phyloP scores from a whole-genome alignment of 2,888 invertebrate species.

The Oscheius myriophilus region DNA sequence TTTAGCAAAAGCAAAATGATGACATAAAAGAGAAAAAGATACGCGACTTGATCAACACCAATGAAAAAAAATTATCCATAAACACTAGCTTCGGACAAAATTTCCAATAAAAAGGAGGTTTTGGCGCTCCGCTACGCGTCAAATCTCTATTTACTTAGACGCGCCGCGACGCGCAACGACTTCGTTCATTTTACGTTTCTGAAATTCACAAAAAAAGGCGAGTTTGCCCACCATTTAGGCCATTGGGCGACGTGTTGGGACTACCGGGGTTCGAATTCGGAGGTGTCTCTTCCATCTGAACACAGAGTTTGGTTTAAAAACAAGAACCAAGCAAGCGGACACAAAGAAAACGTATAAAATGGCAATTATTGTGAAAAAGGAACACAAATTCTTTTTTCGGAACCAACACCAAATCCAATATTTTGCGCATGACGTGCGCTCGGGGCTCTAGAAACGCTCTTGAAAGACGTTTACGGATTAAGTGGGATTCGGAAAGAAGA shows the following conservation, averaged over 20 bases:
- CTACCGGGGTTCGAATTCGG: neutral
- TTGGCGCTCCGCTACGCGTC: no score
- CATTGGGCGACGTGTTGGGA: no score
- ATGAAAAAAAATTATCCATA: no score
- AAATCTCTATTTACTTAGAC: no score
- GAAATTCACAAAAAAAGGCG: no score
- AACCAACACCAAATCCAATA: slow-evolving; percentile 1
- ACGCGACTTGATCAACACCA: no score
- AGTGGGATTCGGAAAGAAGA: slow-evolving; percentile 24
- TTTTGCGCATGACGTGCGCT: slow-evolving; percentile 22
- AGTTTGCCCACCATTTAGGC: neutral
- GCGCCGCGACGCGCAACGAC: no score
- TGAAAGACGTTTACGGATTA: slow-evolving; percentile 31
- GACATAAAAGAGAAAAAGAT: no score
- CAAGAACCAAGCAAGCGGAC: slow-evolving; percentile 2
- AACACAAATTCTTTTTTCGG: neutral
- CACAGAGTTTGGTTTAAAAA: neutral
- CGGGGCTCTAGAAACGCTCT: slow-evolving; percentile 16
- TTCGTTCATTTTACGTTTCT: no score
- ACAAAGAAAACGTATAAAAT: slow-evolving; percentile 5
- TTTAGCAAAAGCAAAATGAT: no score
- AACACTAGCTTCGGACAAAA: no score
- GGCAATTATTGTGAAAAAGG: slow-evolving; percentile 1
- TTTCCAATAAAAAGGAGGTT: no score
- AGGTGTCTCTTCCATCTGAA: neutral